Percentiles rank a stretch among this genome's conserved stretches.
Conservation (phyloP, 2,113 vertebrate genomes). For the Burhinus bistriatus region DNA sequence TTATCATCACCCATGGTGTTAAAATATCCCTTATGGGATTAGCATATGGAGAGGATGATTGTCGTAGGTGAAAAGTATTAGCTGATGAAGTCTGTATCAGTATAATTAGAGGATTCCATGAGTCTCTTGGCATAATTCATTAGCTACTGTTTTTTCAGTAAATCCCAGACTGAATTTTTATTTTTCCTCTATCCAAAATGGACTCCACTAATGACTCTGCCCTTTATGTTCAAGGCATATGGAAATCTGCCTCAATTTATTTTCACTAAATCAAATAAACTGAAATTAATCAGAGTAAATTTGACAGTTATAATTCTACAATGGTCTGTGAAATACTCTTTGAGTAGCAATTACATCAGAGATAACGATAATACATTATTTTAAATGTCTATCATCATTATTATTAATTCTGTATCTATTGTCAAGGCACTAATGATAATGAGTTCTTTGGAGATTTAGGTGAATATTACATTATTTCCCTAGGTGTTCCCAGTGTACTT, state of each 20-base stretch:
- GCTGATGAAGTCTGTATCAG: background rate
- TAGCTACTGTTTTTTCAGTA: background rate
- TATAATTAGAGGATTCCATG: slow-evolving; percentile 24
- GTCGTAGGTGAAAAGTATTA: slow-evolving; percentile 5
- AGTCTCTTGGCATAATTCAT: slow-evolving; percentile 16
- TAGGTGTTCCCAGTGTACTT: background rate
- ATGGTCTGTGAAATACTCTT: slow-evolving; percentile 15
- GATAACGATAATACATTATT: background rate
- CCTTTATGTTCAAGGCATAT: background rate
- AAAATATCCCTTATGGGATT: slow-evolving; percentile 20
- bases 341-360: slow-evolving; percentile 11
- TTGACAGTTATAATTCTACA: slow-evolving; percentile 31
- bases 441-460: slow-evolving; percentile 14
- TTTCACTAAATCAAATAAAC: slow-evolving; percentile 42
- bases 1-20: background rate
- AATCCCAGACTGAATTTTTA: background rate
- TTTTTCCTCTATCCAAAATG: background rate
- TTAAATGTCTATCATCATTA: slow-evolving; percentile 3
- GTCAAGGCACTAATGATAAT: background rate
- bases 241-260: slow-evolving; percentile 7
- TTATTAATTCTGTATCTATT: slow-evolving; percentile 36
- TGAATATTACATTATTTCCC: slow-evolving; percentile 28
- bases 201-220: background rate
- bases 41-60: background rate
- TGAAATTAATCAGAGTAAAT: slow-evolving; percentile 10